Conservation (phyloP, 2,797 vertebrate genomes). For the Spinus pinus region DNA sequence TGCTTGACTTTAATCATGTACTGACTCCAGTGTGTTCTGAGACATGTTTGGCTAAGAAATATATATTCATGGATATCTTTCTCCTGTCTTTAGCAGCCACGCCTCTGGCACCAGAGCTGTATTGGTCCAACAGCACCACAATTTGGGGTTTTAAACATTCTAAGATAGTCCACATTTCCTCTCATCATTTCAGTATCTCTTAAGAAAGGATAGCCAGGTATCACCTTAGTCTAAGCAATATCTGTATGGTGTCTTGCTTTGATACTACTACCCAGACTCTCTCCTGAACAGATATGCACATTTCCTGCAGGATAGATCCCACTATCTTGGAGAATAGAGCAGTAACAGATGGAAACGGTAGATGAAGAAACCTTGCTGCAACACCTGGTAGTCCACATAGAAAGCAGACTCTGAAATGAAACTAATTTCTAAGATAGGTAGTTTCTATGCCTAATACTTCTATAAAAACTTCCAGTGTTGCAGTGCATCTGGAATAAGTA, state of each 20-base stretch:
- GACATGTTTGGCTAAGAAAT: neutral
- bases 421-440: neutral
- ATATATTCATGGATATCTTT: neutral
- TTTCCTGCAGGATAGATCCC: neutral
- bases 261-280: neutral
- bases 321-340: neutral
- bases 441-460: neutral
- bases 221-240: neutral
- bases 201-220: neutral
- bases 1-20: neutral
- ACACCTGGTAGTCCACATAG: neutral
- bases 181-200: neutral
- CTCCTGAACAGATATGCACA: neutral
- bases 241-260: neutral
- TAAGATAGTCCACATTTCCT: neutral
- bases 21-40: neutral
- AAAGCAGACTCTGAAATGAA: neutral
- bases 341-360: neutral
- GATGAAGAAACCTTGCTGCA: neutral
- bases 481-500: neutral
- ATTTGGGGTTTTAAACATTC: neutral
- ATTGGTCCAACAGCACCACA: neutral
- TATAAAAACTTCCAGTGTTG: neutral
- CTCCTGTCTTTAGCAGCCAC: neutral
- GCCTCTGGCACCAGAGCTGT: neutral